Conservation (phyloP, 2,797 vertebrate species). For the Remorina albescens region DNA sequence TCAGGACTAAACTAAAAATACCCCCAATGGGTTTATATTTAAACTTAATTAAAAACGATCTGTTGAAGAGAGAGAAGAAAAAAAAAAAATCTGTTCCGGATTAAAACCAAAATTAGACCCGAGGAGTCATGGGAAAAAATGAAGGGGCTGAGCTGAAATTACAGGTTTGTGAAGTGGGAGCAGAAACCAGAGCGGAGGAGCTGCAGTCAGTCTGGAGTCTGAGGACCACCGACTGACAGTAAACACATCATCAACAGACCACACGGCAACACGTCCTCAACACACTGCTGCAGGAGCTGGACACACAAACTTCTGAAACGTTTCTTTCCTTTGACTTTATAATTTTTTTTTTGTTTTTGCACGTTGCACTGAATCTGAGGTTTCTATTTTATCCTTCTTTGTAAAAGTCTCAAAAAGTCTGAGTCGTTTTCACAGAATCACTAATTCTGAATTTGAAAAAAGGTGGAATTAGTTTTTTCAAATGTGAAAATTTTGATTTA, state of each 20-base stretch:
- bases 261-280: background rate
- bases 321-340: no score
- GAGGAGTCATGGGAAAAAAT: conserved; percentile 42
- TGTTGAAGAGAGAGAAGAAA: conserved; percentile 11
- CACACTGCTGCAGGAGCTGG: background rate
- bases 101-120: conserved; percentile 60
- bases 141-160: conserved; percentile 61
- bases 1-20: conserved; percentile 52
- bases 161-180: conserved; percentile 58
- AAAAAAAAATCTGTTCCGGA: conserved; percentile 41
- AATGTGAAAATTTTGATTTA: no score
- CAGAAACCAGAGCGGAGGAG: conserved; percentile 48
- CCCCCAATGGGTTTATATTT: conserved; percentile 48
- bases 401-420: no score
- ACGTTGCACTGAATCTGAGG: no score
- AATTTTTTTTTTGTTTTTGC: no score
- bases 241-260: conserved; percentile 14
- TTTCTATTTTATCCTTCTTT: no score
- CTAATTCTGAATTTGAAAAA: no score
- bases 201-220: conserved; percentile 57
- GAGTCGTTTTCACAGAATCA: no score
- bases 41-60: conserved; percentile 61
- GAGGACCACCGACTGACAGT: conserved; percentile 35
- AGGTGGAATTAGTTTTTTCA: no score
- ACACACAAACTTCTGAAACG: no score